phyloP scores from a whole-genome alignment of 2,797 vertebrate species.

The Botia almorhae region DNA sequence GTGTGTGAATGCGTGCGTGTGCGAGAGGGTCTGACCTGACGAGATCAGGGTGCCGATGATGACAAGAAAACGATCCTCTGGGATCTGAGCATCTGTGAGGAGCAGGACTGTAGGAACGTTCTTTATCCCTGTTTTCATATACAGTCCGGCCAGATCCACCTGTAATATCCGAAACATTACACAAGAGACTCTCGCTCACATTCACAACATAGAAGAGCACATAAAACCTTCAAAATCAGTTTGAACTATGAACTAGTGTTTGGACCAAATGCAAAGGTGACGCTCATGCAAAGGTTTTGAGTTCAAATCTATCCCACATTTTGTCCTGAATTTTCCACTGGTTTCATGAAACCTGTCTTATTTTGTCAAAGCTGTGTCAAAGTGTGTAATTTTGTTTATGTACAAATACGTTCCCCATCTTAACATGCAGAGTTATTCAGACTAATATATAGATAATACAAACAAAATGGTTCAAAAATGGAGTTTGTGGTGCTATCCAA shows the following conservation, averaged over 20 bases:
- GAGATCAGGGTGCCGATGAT: constrained; percentile 91
- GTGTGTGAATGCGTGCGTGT: constrained; percentile 40
- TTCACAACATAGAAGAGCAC: neutral
- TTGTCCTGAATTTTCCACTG: too few relatives aligned
- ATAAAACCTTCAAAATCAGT: neutral
- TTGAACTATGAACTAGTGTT: neutral
- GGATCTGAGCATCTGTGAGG: constrained; percentile 92
- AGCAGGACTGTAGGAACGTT: constrained; percentile 87
- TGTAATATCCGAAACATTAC: constrained; percentile 60
- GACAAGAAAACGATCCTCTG: constrained; percentile 87
- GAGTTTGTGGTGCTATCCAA: too few relatives aligned
- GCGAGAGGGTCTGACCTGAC: constrained; percentile 77
- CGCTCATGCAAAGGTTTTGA: neutral
- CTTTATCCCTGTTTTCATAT: constrained; percentile 83
- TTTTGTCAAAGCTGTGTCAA: too few relatives aligned
- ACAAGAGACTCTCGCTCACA: constrained; percentile 10
- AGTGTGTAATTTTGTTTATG: too few relatives aligned
- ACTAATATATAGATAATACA: too few relatives aligned
- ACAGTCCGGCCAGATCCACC: constrained; percentile 85
- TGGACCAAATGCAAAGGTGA: neutral
- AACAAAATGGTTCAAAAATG: too few relatives aligned
- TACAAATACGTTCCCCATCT: too few relatives aligned
- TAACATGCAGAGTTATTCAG: too few relatives aligned
- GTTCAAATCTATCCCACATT: neutral
- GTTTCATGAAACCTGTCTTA: too few relatives aligned